Conservation (phyloP, 2,113 vertebrate genomes). For the Amblyopsis rosae region DNA sequence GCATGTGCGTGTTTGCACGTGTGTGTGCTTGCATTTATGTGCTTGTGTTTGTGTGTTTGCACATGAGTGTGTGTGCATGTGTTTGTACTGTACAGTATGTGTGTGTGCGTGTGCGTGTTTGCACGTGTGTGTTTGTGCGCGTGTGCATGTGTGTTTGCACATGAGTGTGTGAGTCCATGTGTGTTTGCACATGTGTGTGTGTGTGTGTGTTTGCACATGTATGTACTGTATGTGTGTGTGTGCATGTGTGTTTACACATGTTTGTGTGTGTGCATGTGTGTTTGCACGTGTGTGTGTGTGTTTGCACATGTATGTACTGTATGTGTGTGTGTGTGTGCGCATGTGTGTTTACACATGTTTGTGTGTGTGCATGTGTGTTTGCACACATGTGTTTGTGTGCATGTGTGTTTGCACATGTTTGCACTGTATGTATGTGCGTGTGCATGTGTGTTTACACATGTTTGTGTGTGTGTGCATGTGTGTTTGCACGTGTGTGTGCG, state of each 20-base stretch:
- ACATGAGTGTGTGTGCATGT: background rate
- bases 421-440: background rate
- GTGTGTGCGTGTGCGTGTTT: background rate
- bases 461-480: constrained; percentile 4
- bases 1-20: background rate
- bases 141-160: background rate
- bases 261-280: background rate
- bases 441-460: background rate
- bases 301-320: too few species aligned
- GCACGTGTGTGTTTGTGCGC: background rate
- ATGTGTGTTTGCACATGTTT: too few species aligned
- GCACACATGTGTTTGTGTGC: background rate
- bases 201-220: too few species aligned
- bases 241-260: too few species aligned
- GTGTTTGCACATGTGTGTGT: background rate
- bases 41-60: constrained; percentile 19
- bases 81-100: background rate
- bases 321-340: background rate
- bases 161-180: background rate
- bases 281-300: background rate
- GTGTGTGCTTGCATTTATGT: background rate
- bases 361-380: background rate
- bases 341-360: constrained; percentile 4
- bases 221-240: too few species aligned
- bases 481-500: background rate